These are phyloP conservation scores for Drosophila sp. DNA, from an alignment of 1,140 invertebrate genomes.

Conservation along the genomic window DNA sequence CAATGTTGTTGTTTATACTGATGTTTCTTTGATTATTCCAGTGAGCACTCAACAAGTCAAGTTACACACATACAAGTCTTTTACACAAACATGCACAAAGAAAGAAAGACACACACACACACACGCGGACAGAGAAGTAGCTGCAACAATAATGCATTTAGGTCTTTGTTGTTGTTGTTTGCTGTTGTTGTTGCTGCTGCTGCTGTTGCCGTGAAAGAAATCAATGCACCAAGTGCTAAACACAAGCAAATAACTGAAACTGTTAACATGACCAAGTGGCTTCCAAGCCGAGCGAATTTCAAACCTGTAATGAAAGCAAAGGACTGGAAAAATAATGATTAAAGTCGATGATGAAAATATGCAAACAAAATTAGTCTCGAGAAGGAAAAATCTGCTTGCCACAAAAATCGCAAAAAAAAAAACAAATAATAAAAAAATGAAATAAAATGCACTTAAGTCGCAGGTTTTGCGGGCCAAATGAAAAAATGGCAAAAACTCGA, in stretches of 20 bases:
- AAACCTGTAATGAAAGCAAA: constrained; percentile 76
- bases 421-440: too few relatives aligned
- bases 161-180: constrained; percentile 33
- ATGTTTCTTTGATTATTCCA: constrained; percentile 60
- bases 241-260: constrained; percentile 44
- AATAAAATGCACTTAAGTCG: background rate
- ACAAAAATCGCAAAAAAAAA: constrained; percentile 60
- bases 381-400: constrained; percentile 54
- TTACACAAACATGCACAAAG: too few relatives aligned
- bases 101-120: background rate
- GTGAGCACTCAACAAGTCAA: constrained; percentile 71
- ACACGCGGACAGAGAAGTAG: constrained; percentile 23
- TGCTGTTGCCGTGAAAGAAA: constrained; percentile 65
- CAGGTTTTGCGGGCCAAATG: constrained; percentile 11
- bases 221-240: constrained; percentile 67
- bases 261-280: constrained; percentile 37
- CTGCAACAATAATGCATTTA: constrained; percentile 15
- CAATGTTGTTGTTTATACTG: constrained; percentile 48
- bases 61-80: constrained; percentile 38
- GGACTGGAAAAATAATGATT: constrained; percentile 78
- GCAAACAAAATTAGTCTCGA: constrained; percentile 59
- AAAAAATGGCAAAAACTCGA: constrained; percentile 71
- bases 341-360: constrained; percentile 52
- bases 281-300: constrained; percentile 23
- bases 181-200: constrained; percentile 43